Conservation (phyloP, 2,113 vertebrate species). For the Garra rufa region DNA sequence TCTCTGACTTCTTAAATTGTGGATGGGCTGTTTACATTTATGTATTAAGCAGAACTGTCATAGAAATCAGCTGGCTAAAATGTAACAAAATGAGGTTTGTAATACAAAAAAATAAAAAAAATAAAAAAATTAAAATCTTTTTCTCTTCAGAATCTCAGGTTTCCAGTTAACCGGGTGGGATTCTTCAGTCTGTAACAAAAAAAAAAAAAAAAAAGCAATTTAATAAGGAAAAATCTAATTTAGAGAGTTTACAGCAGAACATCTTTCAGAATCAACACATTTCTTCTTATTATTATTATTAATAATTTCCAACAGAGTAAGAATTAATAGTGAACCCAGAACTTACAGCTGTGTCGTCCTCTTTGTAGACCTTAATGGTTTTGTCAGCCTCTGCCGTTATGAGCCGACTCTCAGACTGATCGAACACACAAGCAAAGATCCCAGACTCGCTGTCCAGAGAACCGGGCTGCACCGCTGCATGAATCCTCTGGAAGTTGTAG, state of each 20-base stretch:
- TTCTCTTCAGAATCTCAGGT: constrained; percentile 98
- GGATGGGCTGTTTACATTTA: background rate
- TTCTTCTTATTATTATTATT: background rate
- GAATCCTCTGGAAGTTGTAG: constrained; percentile 97
- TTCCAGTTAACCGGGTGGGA: constrained; percentile 98
- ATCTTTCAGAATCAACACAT: background rate
- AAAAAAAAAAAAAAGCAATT: no score
- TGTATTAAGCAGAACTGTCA: background rate
- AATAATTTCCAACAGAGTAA: background rate
- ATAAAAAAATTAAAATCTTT: constrained; percentile 82
- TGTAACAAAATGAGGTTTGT: background rate
- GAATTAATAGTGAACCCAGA: background rate
- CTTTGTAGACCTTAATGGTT: constrained; percentile 97
- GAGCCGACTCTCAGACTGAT: constrained; percentile 91
- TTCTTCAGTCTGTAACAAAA: constrained; percentile 89
- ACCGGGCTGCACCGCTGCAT: constrained; percentile 95
- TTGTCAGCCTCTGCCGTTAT: constrained; percentile 97
- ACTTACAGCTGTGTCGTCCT: constrained; percentile 92
- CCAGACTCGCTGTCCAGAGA: constrained; percentile 98
- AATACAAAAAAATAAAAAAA: constrained; percentile 27
- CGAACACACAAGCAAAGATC: constrained; percentile 95
- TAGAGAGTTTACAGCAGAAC: background rate
- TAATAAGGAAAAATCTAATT: no score
- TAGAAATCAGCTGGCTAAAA: background rate
- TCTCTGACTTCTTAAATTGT: background rate